A percentile compares a stretch with the other conserved stretches of the same genome.
These are phyloP conservation scores for Callimico goeldii DNA, from an alignment of 2,797 vertebrate genomes.

Conservation along the genomic window DNA sequence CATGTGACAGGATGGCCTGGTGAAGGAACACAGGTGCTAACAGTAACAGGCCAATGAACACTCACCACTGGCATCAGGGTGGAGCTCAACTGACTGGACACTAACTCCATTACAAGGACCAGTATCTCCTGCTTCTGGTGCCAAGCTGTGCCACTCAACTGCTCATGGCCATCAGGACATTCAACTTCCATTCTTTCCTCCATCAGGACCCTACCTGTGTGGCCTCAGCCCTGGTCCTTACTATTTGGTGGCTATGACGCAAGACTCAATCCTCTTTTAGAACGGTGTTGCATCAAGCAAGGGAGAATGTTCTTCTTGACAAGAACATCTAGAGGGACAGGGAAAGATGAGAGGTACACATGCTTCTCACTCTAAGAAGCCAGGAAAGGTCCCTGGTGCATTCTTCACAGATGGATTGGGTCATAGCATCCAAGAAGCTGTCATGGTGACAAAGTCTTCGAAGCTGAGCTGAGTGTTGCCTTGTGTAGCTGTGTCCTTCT, in stretches of 20 bases:
- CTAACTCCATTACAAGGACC: background rate
- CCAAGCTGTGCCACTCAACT: background rate
- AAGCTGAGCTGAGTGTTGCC: conserved; percentile 92
- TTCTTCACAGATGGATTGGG: background rate
- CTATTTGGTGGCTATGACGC: background rate
- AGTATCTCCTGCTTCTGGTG: background rate
- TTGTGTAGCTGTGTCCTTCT: conserved; percentile 90
- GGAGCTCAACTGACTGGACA: background rate
- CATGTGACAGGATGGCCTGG: background rate
- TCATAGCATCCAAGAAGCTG: conserved; percentile 92
- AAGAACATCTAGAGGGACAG: background rate
- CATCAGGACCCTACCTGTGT: background rate
- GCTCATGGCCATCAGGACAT: background rate
- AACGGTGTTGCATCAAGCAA: background rate
- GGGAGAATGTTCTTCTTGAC: background rate
- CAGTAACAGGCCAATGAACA: background rate
- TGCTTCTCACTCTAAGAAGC: background rate
- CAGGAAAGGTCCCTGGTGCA: background rate
- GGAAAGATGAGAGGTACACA: background rate
- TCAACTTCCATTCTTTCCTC: background rate
- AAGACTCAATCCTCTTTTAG: background rate
- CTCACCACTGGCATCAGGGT: background rate
- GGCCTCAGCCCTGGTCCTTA: background rate
- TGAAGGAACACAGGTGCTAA: background rate
- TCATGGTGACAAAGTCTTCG: conserved; percentile 93